Evolutionary conservation across 2,113 vertebrate species (phyloP).

Genomic region (Sapayoa aenigma): DNA sequence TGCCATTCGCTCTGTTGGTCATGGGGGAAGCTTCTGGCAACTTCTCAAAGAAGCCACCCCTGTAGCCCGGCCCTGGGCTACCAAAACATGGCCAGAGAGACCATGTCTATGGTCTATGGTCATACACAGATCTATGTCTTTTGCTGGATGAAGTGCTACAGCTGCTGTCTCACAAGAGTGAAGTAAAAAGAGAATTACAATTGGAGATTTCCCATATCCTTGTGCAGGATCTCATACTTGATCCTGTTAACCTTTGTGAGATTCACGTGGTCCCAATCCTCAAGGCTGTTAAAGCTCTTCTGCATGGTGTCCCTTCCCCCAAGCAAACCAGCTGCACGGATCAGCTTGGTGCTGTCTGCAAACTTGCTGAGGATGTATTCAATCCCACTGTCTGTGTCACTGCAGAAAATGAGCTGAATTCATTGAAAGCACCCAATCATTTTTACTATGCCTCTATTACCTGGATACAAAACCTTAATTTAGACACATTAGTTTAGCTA

Average conservation of each 20-base stretch:
- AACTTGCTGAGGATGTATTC: not conserved
- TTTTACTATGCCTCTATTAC: not conserved
- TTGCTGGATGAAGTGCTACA: not conserved
- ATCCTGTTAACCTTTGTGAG: not conserved
- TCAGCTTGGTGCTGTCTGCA: not conserved
- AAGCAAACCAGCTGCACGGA: not conserved
- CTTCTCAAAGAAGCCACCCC: too few species aligned
- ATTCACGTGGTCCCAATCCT: not conserved
- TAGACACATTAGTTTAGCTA: not conserved
- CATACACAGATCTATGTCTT: not conserved
- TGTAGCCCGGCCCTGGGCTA: too few species aligned
- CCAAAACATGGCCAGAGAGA: too few species aligned
- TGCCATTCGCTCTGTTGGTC: too few species aligned
- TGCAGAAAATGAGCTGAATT: not conserved
- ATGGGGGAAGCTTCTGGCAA: too few species aligned
- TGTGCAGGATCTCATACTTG: too few species aligned
- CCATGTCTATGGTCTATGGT: too few species aligned
- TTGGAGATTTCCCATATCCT: accelerated
- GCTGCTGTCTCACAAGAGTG: accelerated
- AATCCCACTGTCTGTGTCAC: not conserved
- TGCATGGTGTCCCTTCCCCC: not conserved
- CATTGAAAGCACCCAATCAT: not conserved
- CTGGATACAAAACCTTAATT: not conserved
- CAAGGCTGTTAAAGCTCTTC: not conserved
- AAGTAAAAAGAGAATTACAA: not conserved